These are phyloP conservation scores for Nineta flava DNA, from an alignment of 2,888 invertebrate species.

Conservation along the genomic window DNA sequence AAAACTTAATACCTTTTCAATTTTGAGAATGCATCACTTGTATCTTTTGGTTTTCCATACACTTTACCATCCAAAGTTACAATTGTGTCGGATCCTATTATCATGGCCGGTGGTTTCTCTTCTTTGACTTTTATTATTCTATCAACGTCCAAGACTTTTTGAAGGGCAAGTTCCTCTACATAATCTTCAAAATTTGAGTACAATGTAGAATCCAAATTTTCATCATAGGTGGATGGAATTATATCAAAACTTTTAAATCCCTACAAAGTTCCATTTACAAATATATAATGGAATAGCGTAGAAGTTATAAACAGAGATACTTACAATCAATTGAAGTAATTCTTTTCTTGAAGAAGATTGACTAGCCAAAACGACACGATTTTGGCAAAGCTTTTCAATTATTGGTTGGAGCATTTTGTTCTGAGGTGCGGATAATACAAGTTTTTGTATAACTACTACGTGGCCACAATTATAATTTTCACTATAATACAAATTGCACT, in stretches of 20 bases:
- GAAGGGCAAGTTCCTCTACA: slow-evolving; percentile 70
- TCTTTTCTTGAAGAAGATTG: slow-evolving; percentile 73
- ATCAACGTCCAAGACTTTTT: slow-evolving; percentile 71
- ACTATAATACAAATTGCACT: too few species aligned
- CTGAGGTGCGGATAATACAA: too few species aligned
- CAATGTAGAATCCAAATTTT: slow-evolving; percentile 59
- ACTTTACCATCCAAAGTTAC: slow-evolving; percentile 63
- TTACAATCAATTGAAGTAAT: slow-evolving; percentile 64
- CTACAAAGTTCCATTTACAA: slow-evolving; percentile 29
- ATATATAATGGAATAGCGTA: neutral
- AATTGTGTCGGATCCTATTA: slow-evolving; percentile 91
- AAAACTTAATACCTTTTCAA: slow-evolving; percentile 30
- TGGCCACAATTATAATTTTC: too few species aligned
- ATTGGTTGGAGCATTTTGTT: slow-evolving; percentile 53
- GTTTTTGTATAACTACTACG: too few species aligned
- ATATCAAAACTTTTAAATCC: slow-evolving; percentile 65
- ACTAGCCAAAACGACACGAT: slow-evolving; percentile 71
- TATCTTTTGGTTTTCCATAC: slow-evolving; percentile 76
- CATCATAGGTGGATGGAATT: slow-evolving; percentile 72
- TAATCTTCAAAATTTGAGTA: slow-evolving; percentile 53
- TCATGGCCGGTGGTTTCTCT: slow-evolving; percentile 44
- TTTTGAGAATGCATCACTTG: slow-evolving; percentile 52
- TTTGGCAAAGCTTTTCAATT: slow-evolving; percentile 42
- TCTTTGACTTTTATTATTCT: slow-evolving; percentile 34
- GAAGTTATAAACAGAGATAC: neutral